phyloP scores from a whole-genome alignment of 2,113 vertebrate species.

The Myiagra hebetior region DNA sequence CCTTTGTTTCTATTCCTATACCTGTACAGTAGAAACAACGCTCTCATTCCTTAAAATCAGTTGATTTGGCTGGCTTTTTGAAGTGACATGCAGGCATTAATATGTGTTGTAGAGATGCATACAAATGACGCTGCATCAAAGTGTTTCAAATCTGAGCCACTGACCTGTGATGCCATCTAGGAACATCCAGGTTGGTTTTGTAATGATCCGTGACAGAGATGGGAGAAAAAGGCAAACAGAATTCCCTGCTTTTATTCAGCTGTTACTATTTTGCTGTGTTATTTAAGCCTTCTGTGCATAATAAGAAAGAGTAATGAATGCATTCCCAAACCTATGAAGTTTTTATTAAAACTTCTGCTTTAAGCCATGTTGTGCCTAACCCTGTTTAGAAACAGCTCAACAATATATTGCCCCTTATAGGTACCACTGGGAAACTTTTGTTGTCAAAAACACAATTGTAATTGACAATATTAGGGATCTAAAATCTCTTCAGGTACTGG shows the following conservation, averaged over 20 bases:
- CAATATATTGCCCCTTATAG: not conserved
- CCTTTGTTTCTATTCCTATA: not conserved
- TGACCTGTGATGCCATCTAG: not conserved
- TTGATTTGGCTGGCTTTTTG: not conserved
- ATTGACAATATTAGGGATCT: not conserved
- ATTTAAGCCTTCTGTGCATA: not conserved
- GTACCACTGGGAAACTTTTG: not conserved
- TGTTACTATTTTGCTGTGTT: not conserved
- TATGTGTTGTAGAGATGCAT: not conserved
- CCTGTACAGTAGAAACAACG: not conserved
- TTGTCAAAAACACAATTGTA: not conserved
- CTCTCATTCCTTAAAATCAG: not conserved
- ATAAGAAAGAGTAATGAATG: not conserved
- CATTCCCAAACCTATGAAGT: rapidly evolving
- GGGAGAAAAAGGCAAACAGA: not conserved
- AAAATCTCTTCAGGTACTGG: not conserved
- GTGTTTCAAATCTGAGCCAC: not conserved
- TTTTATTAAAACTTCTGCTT: not conserved
- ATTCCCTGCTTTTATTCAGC: not conserved
- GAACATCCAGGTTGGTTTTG: not conserved
- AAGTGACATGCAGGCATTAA: not conserved
- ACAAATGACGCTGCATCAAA: not conserved
- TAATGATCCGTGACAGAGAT: not conserved
- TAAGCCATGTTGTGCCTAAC: rapidly evolving
- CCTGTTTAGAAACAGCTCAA: not conserved